phyloP scores from a whole-genome alignment of 2,888 invertebrate genomes.

The Chloroclysta siterata region DNA sequence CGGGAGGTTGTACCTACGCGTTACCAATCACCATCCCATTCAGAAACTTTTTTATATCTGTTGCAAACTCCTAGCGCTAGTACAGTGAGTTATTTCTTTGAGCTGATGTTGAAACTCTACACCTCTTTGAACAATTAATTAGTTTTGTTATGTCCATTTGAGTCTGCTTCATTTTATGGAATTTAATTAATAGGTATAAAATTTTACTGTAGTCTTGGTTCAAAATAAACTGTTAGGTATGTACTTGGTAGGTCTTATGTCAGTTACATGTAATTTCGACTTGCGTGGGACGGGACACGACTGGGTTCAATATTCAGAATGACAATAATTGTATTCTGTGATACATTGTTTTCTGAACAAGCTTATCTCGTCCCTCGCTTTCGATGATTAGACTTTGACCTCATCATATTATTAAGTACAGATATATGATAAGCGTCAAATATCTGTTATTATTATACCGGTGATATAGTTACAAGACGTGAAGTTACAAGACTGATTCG shows the following conservation, averaged over 20 bases:
- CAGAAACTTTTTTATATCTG: background rate
- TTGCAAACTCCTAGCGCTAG: background rate
- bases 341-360: background rate
- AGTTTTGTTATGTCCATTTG: no score
- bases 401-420: slow-evolving; percentile 1
- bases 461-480: background rate
- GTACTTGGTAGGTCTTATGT: no score
- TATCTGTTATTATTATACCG: slow-evolving; percentile 2
- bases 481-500: background rate
- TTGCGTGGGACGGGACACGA: background rate
- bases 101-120: no score
- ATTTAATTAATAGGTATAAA: no score
- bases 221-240: no score
- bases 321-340: background rate
- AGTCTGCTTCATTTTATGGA: no score
- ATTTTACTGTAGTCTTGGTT: no score
- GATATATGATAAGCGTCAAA: slow-evolving; percentile 4
- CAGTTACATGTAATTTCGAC: background rate
- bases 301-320: background rate
- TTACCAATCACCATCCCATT: slow-evolving; percentile 3
- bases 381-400: slow-evolving; percentile 16
- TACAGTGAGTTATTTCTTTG: background rate
- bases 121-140: no score
- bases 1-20: slow-evolving; percentile 15
- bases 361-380: slow-evolving; percentile 2